Evolutionary conservation across 2,113 vertebrate genomes (phyloP), one percentile per base, ranked within the genome.

Genomic region (Sinocyclocheilus anophthalmus): DNA sequence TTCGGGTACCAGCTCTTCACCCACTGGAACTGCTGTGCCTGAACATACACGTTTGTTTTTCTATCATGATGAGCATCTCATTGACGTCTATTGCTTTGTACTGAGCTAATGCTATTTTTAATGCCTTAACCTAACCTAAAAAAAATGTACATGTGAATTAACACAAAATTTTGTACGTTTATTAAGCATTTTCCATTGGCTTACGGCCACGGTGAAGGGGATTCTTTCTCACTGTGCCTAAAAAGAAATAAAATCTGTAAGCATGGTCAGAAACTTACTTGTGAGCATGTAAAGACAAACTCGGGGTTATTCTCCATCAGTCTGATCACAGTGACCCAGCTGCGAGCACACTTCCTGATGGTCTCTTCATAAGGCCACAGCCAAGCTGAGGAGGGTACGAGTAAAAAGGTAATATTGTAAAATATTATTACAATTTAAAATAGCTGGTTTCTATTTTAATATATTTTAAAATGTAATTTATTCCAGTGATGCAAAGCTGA

Each of bases 311-410:
- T 90, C 88, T 98, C 96, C 97, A 99, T 99, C 85, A 99, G 94
- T 14, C 88, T 91, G 70, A 99, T 18, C 9, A 93, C 95, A 0
- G 97, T 97, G 73, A 95, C 95, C 98, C 97, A 99, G 92, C 97
- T 99, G 57, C 97, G 95, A 18, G 96, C 98, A 24, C 98, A 99
- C 87, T 99, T 99, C 33, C 97, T 95, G 88, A 98, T 94, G 0
- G 97, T 98, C 92, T 99, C 98, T 86, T 98, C 96, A 0, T 97
- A 99, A 0, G 98, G 97, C 98, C 98, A 99, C n/a, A 99, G 93
- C 98, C 98, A 99, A 79, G 98, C 98, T 99, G 89, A 0, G n/a
- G 83, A 82, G 83, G 73, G 3, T 78, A 18, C 42, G 45, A 42
- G 42, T 9, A 42, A 42, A 37, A 37, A 37, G 3, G 37, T 5